phyloP scores from a whole-genome alignment of 2,797 vertebrate species.

The Acomys russatus region DNA sequence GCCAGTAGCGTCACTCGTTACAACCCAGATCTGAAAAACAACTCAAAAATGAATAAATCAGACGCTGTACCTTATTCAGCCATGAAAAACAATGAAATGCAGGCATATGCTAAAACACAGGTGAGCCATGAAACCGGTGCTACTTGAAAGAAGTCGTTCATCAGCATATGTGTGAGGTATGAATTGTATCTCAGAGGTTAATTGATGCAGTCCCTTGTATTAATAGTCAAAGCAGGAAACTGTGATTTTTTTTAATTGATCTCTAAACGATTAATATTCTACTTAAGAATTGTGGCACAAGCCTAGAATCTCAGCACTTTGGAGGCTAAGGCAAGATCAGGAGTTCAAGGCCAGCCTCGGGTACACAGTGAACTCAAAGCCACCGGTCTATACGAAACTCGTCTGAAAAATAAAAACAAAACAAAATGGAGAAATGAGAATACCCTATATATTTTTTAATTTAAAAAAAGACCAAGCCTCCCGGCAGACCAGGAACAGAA shows the following conservation, averaged over 20 bases:
- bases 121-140: background rate
- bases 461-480: constrained; percentile 40
- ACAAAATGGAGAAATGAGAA: background rate
- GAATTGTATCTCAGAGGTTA: constrained; percentile 33
- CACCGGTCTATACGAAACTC: background rate
- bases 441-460: background rate
- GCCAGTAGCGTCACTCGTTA: background rate
- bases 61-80: background rate
- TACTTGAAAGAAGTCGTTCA: background rate
- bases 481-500: background rate
- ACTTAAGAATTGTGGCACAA: background rate
- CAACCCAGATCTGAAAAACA: background rate
- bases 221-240: constrained; percentile 13
- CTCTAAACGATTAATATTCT: constrained; percentile 34
- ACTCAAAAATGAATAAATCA: background rate
- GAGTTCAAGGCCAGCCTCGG: background rate
- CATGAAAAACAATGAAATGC: background rate
- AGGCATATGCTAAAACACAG: background rate
- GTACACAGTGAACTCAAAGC: background rate
- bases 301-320: background rate
- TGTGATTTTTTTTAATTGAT: background rate
- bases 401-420: background rate
- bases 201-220: background rate
- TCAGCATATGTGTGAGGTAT: background rate
- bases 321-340: background rate